Base-by-base conservation (phyloP, 1,140 invertebrate species). In the Drosophila obscura region DNA sequence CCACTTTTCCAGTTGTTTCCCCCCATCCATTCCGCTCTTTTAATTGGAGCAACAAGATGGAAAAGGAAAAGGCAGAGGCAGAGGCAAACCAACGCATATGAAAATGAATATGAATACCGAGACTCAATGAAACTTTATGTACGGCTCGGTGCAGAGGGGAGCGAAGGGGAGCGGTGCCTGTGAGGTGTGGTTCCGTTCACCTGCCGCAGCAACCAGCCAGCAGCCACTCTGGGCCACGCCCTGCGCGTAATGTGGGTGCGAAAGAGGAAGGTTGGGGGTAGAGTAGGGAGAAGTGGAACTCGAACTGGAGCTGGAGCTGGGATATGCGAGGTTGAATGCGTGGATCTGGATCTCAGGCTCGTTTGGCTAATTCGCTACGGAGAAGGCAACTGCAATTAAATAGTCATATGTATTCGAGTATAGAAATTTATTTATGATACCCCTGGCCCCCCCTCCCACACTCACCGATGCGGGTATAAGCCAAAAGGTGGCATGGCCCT, bases 11-110 rank as follows among this genome's bases (percentile, higher is more conserved):
- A 71, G 53, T 19, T 41, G 43, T 48, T 68, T 65, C 50, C 15
- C 53, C 15, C 61, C 44, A 39, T 5, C 51, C 51, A 39, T 39
- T 13, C 4, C 11, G 35, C 43, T 62, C 55, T 61, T 63, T 68
- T 68, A 68, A 68, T 68, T 68, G 65, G 65, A 68, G 43, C 65
- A 68, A 68, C 50, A 68, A 68, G 41, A 64, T 68, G 65, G 65
- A 68, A 68, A 39, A 35, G 9, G 9, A 9, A 9, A 35, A 39
- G 3, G 11, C 8, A 68, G 13, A 35, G 9, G 9, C 3, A 9
- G 11, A 39, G 3, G 11, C 8, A 35, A 35, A 9, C 8, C 31
- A 35, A 35, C 31, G 51, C 31, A 53, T 52, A 45, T 16, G 50
- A 53, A 43, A 51, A 59, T 55, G 28, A 51, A 59, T 64, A 44